Conservation (phyloP, 2,797 vertebrate species). For the Mastacembelus armatus region DNA sequence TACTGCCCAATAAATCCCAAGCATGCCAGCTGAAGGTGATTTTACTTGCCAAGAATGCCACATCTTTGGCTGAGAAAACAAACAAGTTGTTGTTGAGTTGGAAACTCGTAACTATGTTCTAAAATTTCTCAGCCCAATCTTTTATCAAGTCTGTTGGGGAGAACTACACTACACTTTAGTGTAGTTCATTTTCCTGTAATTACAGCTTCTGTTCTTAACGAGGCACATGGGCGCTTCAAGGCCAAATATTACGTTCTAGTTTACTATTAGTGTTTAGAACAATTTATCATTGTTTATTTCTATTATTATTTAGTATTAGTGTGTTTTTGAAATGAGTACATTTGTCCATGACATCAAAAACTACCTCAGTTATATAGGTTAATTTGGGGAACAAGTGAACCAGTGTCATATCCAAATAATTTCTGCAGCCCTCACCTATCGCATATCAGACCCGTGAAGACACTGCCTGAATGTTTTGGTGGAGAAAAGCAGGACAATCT, state of each 20-base stretch:
- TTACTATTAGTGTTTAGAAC: too few species aligned
- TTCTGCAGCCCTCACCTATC: neutral
- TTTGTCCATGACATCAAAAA: too few species aligned
- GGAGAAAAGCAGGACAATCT: constrained; percentile 18
- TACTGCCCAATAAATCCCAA: constrained; percentile 14
- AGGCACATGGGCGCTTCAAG: too few species aligned
- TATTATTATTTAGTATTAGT: too few species aligned
- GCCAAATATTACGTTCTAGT: too few species aligned
- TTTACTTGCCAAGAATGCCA: neutral
- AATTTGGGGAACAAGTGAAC: too few species aligned
- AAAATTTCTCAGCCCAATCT: neutral
- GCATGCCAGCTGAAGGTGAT: constrained; percentile 7
- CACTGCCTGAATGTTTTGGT: neutral
- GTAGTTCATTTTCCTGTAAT: too few species aligned
- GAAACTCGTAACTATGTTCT: neutral
- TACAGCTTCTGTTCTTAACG: too few species aligned
- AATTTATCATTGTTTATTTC: too few species aligned
- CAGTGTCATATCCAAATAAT: too few species aligned
- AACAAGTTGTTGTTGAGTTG: constrained; percentile 10
- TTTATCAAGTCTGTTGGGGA: constrained; percentile 8
- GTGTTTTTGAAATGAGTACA: too few species aligned
- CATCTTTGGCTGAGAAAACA: constrained; percentile 10
- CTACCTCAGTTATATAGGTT: too few species aligned
- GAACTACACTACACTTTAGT: constrained; percentile 10
- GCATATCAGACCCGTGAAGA: neutral